Base-by-base conservation (phyloP, 2,888 invertebrate species). In the Pandemis corylana region DNA sequence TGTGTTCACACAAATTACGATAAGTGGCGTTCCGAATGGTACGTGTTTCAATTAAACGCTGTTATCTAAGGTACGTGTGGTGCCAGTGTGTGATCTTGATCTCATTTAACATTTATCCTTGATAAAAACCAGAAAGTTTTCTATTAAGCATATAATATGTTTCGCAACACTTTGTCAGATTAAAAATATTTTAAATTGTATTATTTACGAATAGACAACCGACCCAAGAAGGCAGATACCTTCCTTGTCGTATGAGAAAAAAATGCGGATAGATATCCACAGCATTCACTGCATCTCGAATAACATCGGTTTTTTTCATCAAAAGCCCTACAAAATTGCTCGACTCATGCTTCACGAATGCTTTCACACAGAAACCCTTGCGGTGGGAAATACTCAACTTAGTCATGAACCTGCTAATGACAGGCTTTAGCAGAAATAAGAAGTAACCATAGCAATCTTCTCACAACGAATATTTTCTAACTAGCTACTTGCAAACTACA, bases 31-130 rank as follows among this genome's bases (percentile, higher is more conserved):
- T 61, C 41, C 42, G 7, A 64, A 44, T 62, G 69, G n/a, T 13
- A 72, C 71, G 71, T 72, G 71, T 66, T 46, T 28, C 51, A 61
- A 72, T 72, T 49, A 49, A 46, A 0, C 61, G 20, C 49, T n/a
- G 59, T 36, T 67, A 72, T 72, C 68, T 42, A 68, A 46, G 28
- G 15, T 28, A 73, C 68, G 72, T 42, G 72, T 36, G 28, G 28
- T 36, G 28, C 28, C 2, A 36, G 28, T 36, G 2, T n/a, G 62
- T 46, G 53, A 44, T 67, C 72, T n/a, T 72, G 67, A 51, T 42
- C 68, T 64, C 10, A 15, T 20, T 68, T 13, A 10, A 41, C 36
- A 64, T 56, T 12, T 49, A 64, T 73, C 68, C 68, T 64, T 46
- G 63, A 64, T 63, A 15, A 61, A 46, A 66, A 41, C 56, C 0